Conservation (phyloP, 2,888 invertebrate species). For the Clostera curtula region DNA sequence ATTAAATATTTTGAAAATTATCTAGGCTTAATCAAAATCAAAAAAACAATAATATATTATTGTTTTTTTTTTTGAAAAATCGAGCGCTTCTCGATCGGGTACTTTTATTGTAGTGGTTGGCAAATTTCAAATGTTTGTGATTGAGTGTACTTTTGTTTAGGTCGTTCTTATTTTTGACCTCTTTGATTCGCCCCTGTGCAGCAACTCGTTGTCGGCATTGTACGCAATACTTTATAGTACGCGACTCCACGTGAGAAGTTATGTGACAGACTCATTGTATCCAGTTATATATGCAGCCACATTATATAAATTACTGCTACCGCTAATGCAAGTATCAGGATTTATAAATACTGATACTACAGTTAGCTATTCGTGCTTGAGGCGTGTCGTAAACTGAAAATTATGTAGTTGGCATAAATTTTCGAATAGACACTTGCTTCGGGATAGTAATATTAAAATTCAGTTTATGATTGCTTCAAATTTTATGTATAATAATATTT, state of each 20-base stretch:
- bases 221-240: conserved; percentile 24
- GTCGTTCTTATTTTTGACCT: too few species aligned
- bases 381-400: conserved; percentile 11
- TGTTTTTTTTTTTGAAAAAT: too few species aligned
- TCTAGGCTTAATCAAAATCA: too few species aligned
- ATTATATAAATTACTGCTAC: conserved; percentile 11
- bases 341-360: conserved; percentile 16
- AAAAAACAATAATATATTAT: too few species aligned
- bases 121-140: too few species aligned
- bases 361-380: conserved; percentile 11
- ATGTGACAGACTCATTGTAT: conserved; percentile 18
- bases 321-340: conserved; percentile 13
- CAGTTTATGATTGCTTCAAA: neutral
- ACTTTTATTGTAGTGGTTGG: too few species aligned
- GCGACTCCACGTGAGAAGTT: conserved; percentile 18
- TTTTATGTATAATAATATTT: neutral
- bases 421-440: conserved; percentile 4
- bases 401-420: conserved; percentile 12
- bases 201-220: conserved; percentile 24
- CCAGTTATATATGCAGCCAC: conserved; percentile 14
- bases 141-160: too few species aligned
- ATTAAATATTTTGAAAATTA: too few species aligned
- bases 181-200: conserved; percentile 9
- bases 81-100: too few species aligned
- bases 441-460: too few species aligned